Conservation (phyloP, 2,888 invertebrate species). For the Glaucopsyche alexis region DNA sequence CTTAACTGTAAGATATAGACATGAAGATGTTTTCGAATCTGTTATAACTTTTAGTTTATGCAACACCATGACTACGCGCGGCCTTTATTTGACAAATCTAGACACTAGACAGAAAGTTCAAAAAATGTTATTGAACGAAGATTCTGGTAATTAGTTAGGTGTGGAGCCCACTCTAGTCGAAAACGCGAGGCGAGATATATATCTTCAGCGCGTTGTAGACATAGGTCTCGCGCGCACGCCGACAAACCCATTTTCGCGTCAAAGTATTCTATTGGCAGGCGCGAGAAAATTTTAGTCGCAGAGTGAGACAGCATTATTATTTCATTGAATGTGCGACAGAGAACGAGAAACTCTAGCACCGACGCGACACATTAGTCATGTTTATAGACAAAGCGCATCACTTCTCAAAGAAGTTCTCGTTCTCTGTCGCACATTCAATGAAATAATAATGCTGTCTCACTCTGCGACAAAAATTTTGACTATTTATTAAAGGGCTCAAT, state of each 20-base stretch:
- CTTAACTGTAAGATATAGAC: slow-evolving; percentile 1
- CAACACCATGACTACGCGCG: not conserved
- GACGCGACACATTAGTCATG: too few species aligned
- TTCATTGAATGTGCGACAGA: not conserved
- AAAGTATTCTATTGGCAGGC: too few species aligned
- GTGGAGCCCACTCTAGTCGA: too few species aligned
- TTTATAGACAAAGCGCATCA: too few species aligned
- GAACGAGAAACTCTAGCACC: too few species aligned
- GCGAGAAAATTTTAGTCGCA: not conserved
- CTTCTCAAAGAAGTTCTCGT: too few species aligned
- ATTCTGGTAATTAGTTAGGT: too few species aligned
- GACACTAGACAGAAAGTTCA: not conserved
- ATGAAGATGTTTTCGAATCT: not conserved
- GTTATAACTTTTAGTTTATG: not conserved
- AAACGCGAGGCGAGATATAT: too few species aligned
- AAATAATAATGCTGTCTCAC: not conserved
- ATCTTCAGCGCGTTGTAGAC: too few species aligned
- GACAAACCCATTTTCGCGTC: too few species aligned
- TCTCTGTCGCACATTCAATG: not conserved
- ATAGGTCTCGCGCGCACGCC: too few species aligned
- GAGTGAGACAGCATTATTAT: not conserved
- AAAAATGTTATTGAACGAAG: too few species aligned
- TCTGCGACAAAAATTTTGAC: not conserved
- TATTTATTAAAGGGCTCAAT: not conserved
- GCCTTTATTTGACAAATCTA: not conserved